These are phyloP conservation scores for Trididemnum clinides DNA, from an alignment of 23 tunicate species.

Conservation along the genomic window DNA sequence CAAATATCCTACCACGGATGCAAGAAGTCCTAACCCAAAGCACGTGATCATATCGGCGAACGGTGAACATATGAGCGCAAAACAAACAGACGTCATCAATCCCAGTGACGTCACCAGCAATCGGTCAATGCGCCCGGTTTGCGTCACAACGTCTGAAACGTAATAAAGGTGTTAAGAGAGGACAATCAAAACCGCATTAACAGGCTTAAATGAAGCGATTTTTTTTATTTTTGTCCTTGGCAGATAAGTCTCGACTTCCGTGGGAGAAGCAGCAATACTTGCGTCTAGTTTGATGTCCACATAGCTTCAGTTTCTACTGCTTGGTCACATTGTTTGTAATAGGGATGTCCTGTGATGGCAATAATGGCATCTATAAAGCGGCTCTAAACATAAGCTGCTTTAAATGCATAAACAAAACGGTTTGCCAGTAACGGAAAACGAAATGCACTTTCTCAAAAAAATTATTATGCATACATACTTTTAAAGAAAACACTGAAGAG, in stretches of 20 bases:
- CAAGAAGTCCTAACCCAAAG: not conserved
- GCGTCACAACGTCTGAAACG: constrained; percentile 38
- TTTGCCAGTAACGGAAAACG: too few relatives aligned
- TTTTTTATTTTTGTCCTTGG: not conserved
- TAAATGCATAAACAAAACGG: not conserved
- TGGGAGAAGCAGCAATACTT: too few relatives aligned
- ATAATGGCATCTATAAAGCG: too few relatives aligned
- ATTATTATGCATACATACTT: not conserved
- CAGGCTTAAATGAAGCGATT: not conserved
- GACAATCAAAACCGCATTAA: not conserved
- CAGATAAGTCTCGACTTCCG: not conserved
- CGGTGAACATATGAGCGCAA: not conserved
- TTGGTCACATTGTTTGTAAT: too few relatives aligned
- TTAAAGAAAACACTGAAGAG: constrained; percentile 1
- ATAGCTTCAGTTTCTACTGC: too few relatives aligned
- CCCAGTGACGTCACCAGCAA: constrained; percentile 24
- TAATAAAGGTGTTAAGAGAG: not conserved
- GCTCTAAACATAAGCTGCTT: not conserved
- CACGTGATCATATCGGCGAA: not conserved
- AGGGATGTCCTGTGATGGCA: too few relatives aligned
- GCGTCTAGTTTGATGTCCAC: too few relatives aligned
- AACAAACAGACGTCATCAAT: not conserved
- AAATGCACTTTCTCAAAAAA: not conserved
- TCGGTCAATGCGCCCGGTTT: constrained; percentile 22
- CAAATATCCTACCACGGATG: not conserved